phyloP scores from a whole-genome alignment of 2,888 invertebrate genomes.

The Drosophila ustulata region DNA sequence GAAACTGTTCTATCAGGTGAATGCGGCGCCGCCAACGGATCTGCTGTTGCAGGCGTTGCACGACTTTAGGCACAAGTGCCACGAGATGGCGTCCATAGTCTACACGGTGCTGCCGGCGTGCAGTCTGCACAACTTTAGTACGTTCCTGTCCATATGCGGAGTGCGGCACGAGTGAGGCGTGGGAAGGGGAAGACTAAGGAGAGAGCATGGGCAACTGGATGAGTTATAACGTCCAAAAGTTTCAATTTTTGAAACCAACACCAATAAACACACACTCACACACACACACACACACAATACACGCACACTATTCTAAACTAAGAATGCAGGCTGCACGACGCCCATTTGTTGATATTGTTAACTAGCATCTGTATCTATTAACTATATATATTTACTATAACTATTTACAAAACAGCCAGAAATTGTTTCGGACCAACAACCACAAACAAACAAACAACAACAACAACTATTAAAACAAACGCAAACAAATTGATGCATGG shows the following conservation, averaged over 20 bases:
- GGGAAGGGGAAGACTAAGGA: neutral
- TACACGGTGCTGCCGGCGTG: conserved; percentile 92
- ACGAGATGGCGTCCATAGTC: conserved; percentile 86
- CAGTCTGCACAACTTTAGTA: conserved; percentile 92
- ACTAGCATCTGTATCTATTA: conserved; percentile 63
- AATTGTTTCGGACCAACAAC: conserved; percentile 55
- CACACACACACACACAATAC: conserved; percentile 11
- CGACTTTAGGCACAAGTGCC: conserved; percentile 85
- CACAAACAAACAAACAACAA: conserved; percentile 9
- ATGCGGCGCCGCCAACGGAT: conserved; percentile 86
- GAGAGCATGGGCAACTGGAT: conserved; percentile 23
- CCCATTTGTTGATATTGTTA: conserved; percentile 73
- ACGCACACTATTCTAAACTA: conserved; percentile 25
- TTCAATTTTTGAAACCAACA: conserved; percentile 18
- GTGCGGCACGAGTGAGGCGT: conserved; percentile 88
- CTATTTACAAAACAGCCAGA: conserved; percentile 52
- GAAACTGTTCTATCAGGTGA: conserved; percentile 91
- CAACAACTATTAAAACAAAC: neutral
- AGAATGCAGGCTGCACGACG: conserved; percentile 44
- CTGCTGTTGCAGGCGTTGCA: conserved; percentile 85
- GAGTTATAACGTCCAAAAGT: conserved; percentile 32
- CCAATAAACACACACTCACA: neutral
- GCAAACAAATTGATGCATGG: conserved; percentile 45
- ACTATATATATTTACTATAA: conserved; percentile 57
- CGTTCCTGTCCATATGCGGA: conserved; percentile 93